Evolutionary conservation across 2,888 invertebrate genomes (phyloP).

Genomic region (Amphipoea lucens): DNA sequence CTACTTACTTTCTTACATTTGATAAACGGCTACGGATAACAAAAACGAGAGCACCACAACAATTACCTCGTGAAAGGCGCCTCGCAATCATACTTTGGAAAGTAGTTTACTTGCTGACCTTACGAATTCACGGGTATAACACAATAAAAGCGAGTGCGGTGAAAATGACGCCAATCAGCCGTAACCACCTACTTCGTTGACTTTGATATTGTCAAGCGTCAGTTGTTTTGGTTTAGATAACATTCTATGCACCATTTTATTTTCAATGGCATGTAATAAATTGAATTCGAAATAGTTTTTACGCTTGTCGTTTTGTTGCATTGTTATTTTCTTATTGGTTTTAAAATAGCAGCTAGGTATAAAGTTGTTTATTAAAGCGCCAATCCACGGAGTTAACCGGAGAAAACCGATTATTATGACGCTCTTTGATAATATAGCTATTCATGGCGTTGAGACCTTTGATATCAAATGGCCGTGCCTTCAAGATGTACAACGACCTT

Average conservation of each 20-base stretch:
- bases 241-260: conserved; percentile 37
- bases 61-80: conserved; percentile 85
- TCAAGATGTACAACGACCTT: conserved; percentile 36
- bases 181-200: conserved; percentile 55
- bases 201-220: conserved; percentile 33
- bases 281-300: conserved; percentile 23
- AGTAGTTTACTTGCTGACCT: conserved; percentile 82
- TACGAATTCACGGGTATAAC: conserved; percentile 75
- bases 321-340: conserved; percentile 5
- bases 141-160: conserved; percentile 66
- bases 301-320: not conserved
- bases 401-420: conserved; percentile 17
- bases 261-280: conserved; percentile 27
- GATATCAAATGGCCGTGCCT: conserved; percentile 26
- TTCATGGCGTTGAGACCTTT: conserved; percentile 28
- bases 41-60: conserved; percentile 83
- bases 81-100: conserved; percentile 83
- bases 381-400: not conserved
- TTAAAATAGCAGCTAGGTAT: conserved; percentile 2
- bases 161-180: conserved; percentile 71
- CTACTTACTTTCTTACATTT: conserved; percentile 64
- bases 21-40: conserved; percentile 76
- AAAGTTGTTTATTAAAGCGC: conserved; percentile 5
- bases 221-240: conserved; percentile 45
- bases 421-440: conserved; percentile 30